Base-by-base conservation (phyloP, 2,888 invertebrate genomes). In the Sesia apiformis region DNA sequence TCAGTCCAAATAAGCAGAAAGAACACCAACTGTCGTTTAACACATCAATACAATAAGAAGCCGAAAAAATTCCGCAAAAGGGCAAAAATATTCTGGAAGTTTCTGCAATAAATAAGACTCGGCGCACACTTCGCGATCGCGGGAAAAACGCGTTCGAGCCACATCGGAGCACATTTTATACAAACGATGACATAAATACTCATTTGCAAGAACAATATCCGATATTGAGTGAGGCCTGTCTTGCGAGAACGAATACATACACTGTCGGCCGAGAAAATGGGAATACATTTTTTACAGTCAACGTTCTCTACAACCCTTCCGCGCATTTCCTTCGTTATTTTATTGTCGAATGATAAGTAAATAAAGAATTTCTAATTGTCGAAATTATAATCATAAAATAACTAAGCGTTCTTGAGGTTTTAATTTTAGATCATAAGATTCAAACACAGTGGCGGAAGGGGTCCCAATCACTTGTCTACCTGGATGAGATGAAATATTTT, bases 211-310 rank as follows among this genome's bases (percentile, higher is more conserved):
- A 87, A 87, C 88, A 88, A 88, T 88, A 85, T 88, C 85, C 84
- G 86, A 86, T 88, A 88, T 86, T 87, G 88, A 88, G 84, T 87
- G 88, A 88, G 85, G 81, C 82, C 84, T 87, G 88, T 86, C 88
- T 84, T 73, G 73, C 75, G 63, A 68, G 66, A 61, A 64, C 65
- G 73, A 66, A 64, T 63, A 64, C 60, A 58, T 76, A 71, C 73
- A 74, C 66, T 73, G 64, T 64, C 49, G 66, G 70, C 60, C 67
- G 58, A 58, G 54, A 58, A 64, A 68, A 66, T n/a, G n/a, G 5
- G 3, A n/a, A 7, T 8, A n/a, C 4, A 4, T 8, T 46, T 46
- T 8, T n/a, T 3, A 43, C 7, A 23, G 23, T 23, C 23, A 23
- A 23, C 23, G 23, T 23, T 23, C 23, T 23, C 23, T 23, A 23